Evolutionary conservation across 1,140 invertebrate genomes (phyloP), one percentile per base, ranked within the genome.

Genomic region (Nasonia longicornis): DNA sequence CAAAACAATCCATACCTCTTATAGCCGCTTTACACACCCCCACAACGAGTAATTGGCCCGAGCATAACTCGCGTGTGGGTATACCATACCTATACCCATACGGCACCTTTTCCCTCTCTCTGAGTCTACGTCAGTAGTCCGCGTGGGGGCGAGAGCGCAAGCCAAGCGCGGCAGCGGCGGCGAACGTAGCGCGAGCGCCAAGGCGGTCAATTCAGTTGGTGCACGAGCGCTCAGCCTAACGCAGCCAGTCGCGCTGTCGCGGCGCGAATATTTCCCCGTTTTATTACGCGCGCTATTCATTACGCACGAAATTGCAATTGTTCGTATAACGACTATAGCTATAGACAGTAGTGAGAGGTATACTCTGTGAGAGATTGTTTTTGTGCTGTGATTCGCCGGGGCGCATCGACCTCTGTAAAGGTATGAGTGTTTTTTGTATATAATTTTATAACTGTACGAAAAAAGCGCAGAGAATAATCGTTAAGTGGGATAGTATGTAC

Each of bases 181-280:
- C 6, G 70, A 26, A n/a, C 31, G 31, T 12, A 69, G 67, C 67
- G 12, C 26, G 67, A 69, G 26, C 16, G 14, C 16, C 12, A 14
- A 14, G 3, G 16, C 42, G 38, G 38, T n/a, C 16, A 38, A 64
- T 64, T 76, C 74, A 76, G 74, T 76, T 14, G 74, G 74, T 76
- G 74, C 58, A 76, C 74, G 74, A 76, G 58, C 58, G 74, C 52
- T 38, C n/a, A 45, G 3, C 42, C 42, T 48, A 2, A 42, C 73
- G 52, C 73, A 75, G 48, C 26, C 26, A 20, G 48, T 52, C 48
- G 48, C 48, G 48, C 16, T 52, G 12, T n/a, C 72, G 45, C 22
- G 22, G 4, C 52, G 48, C 29, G 48, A 63, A 10, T 10, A 29
- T 6, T 3, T 31, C 8, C 14, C 26, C 7, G 38, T 42, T 42